These are phyloP conservation scores for Orthosia gothica DNA, from an alignment of 2,888 invertebrate genomes.

Conservation along the genomic window DNA sequence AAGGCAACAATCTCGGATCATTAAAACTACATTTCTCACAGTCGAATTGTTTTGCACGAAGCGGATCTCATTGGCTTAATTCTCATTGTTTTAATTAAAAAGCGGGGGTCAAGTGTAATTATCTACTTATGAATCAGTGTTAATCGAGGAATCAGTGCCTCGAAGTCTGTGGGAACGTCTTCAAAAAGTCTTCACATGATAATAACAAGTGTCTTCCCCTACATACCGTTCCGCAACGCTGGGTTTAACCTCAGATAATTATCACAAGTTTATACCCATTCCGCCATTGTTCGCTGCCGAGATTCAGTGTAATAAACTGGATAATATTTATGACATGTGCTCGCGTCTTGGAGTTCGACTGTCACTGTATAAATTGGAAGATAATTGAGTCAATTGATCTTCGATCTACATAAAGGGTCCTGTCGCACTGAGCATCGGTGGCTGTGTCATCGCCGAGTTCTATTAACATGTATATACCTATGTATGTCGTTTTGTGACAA, in stretches of 20 bases:
- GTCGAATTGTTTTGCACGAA: constrained; percentile 70
- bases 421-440: constrained; percentile 19
- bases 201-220: constrained; percentile 86
- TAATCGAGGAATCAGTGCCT: constrained; percentile 88
- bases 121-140: constrained; percentile 89
- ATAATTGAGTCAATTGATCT: constrained; percentile 74
- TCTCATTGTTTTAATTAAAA: constrained; percentile 85
- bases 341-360: constrained; percentile 41
- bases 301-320: constrained; percentile 82
- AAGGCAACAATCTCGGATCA: constrained; percentile 36
- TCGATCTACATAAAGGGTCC: constrained; percentile 47
- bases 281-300: constrained; percentile 86
- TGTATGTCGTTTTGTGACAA: too few species aligned
- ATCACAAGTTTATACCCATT: constrained; percentile 87
- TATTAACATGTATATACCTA: background rate
- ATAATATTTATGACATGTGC: constrained; percentile 80
- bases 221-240: constrained; percentile 88
- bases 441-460: background rate
- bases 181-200: constrained; percentile 91
- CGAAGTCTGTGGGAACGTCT: constrained; percentile 89
- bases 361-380: constrained; percentile 56
- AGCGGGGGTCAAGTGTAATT: constrained; percentile 86
- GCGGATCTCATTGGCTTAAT: constrained; percentile 69
- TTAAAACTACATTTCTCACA: constrained; percentile 72
- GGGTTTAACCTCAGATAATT: constrained; percentile 89